Conservation (phyloP, 2,888 invertebrate genomes). For the Stenoptilia bipunctidactyla region DNA sequence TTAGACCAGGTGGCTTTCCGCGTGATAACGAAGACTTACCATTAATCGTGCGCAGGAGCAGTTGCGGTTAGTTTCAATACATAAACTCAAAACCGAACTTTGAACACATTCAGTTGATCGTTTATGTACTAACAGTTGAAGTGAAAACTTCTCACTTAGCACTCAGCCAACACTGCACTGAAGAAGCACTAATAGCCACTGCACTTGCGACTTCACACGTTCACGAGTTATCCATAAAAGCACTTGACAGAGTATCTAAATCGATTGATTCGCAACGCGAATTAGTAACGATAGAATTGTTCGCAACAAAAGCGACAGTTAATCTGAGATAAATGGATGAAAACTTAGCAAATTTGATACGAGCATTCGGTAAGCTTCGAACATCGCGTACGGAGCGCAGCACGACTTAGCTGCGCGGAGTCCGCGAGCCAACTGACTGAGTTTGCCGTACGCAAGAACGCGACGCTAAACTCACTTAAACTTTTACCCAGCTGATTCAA, state of each 20-base stretch:
- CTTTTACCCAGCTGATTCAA: conserved; percentile 55
- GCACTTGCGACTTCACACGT: conserved; percentile 23
- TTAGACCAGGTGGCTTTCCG: too few relatives aligned
- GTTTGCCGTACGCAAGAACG: conserved; percentile 40
- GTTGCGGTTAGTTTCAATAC: conserved; percentile 48
- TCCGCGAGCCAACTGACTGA: conserved; percentile 60
- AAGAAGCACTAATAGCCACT: conserved; percentile 47
- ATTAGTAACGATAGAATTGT: conserved; percentile 43
- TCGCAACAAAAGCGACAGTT: conserved; percentile 49
- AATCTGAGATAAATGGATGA: conserved; percentile 56
- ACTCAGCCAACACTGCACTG: conserved; percentile 52
- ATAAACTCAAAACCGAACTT: conserved; percentile 50
- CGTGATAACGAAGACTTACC: conserved; percentile 35
- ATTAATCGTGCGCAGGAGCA: conserved; percentile 46
- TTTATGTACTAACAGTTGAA: conserved; percentile 35
- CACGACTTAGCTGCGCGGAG: conserved; percentile 63
- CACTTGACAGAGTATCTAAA: conserved; percentile 50
- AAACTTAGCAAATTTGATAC: conserved; percentile 57
- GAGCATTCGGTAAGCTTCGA: too few relatives aligned
- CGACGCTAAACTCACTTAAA: conserved; percentile 42
- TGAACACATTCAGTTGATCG: conserved; percentile 50
- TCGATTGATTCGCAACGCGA: conserved; percentile 57
- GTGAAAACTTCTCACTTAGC: conserved; percentile 59
- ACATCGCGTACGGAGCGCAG: not conserved
- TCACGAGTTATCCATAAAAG: conserved; percentile 43